Percentiles rank a stretch among this genome's conserved stretches.
Conservation (phyloP, 2,888 invertebrate genomes). For the Callyntrura sp. region DNA sequence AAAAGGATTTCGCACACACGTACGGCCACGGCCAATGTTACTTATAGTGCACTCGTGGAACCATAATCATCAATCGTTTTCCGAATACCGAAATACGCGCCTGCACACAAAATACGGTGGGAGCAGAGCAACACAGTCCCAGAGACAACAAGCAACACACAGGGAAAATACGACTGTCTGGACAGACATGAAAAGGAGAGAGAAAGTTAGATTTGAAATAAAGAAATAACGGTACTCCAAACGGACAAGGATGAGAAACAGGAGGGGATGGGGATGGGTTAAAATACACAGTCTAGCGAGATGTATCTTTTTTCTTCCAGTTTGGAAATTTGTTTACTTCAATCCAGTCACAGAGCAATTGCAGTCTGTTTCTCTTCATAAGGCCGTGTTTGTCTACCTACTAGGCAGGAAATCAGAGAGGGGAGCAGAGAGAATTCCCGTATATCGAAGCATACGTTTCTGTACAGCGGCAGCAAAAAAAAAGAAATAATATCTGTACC, state of each 20-base stretch:
- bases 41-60: not conserved
- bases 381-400: not conserved
- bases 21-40: not conserved
- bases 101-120: not conserved
- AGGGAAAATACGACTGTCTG: conserved; percentile 7
- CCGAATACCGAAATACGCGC: not conserved
- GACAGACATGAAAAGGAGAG: conserved; percentile 15
- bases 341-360: conserved; percentile 56
- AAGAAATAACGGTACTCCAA: conserved; percentile 28
- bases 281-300: conserved; percentile 5
- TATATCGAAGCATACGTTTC: not conserved
- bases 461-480: not conserved
- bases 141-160: conserved; percentile 26
- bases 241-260: not conserved
- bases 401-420: conserved; percentile 54
- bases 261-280: conserved; percentile 17
- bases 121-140: not conserved
- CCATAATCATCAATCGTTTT: conserved; percentile 47
- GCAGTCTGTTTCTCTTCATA: not conserved
- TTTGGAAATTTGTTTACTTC: conserved; percentile 75
- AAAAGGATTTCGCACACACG: not conserved
- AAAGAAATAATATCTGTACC: not conserved
- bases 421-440: conserved; percentile 15
- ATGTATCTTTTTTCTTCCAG: not conserved
- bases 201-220: conserved; percentile 44